Base-by-base conservation (phyloP, 1,140 invertebrate species). In the Drosophila sulfurigaster region DNA sequence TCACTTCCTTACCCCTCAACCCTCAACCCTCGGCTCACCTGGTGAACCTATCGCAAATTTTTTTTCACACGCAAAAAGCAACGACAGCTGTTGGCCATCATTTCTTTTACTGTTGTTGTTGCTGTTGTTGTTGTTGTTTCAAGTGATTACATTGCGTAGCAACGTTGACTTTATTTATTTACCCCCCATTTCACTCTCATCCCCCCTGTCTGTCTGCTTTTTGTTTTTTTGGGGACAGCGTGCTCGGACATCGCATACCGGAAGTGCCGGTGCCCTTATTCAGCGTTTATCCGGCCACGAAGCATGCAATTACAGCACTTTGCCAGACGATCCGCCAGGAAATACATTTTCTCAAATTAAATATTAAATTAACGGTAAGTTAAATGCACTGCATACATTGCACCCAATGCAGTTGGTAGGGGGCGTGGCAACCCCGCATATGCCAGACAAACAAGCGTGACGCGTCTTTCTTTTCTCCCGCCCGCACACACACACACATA, bases 241-340 rank as follows among this genome's bases (percentile, higher is more conserved):
- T 94, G 13, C 91, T 93, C 2, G 94, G 93, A 13, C 93, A 94
- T 72, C 85, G 93, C 49, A 91, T 94, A 65, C 93, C 94, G 30
- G 91, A 92, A 75, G 82, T 92, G 73, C 92, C 93, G 13, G 89
- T 93, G 41, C 93, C 93, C 35, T 92, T 93, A 69, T 93, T 94
- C 78, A 93, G 88, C 68, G 86, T 93, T 70, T 95, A 95, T 92
- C 92, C 93, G 57, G 94, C 94, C 30, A 94, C 94, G 6, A 95
- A 95, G 78, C 93, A 93, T 79, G 94, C 94, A 48, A 93, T 95
- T 20, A 93, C 92, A 16, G 94, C 93, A 25, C 88, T 95, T 13
- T 93, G 94, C 11, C 94, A 95, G 79, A 95, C 94, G 20, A 80
- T 95, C 13, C 92, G 94, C 70, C 93, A 94, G 70, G 95, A 96